Base-by-base conservation (phyloP, 2,797 vertebrate species). In the Scyliorhinus canicula region DNA sequence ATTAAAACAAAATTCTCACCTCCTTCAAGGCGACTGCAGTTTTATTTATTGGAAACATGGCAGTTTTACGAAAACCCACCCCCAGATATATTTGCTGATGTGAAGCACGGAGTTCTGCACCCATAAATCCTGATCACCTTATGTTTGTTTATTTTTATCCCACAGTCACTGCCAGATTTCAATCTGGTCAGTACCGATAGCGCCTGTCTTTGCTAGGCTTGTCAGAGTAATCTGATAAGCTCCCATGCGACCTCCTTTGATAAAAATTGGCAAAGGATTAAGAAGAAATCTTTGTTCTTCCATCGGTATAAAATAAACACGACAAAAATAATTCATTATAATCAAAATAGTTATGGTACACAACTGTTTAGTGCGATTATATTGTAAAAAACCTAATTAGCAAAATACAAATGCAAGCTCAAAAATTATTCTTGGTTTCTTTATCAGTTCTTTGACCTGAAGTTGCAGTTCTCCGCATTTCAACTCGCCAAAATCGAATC, bases 161-260 rank as follows among this genome's bases (percentile, higher is more conserved):
- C 95, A 95, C 95, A 97, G 96, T 96, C 96, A 95, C 95, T 96
- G 97, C 97, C 97, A 97, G 97, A 96, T 96, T 96, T 96, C 96
- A 96, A 97, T 97, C 96, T 97, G 97, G 96, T 96, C 96, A 11
- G 95, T 95, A 95, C 97, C 97, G 97, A 97, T 97, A 97, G 97
- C 97, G 96, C 95, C 95, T 95, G 95, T 95, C 96, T 96, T 97
- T 97, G 96, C 96, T 96, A 97, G 96, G 95, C 95, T 96, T 96
- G 60, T 86, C 57, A 9, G 93, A 95, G 96, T 95, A 96, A 97
- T 97, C 96, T 96, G 97, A 97, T 97, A 97, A 97, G 95, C 16
- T 94, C 28, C 44, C 93, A 94, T 94, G 50, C 44, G 65, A 94
- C 67, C 93, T 71, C 67, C 47, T 94, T 94, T 94, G 67, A 94